Base-by-base conservation (phyloP, 2,888 invertebrate genomes). In the Macaria notata region DNA sequence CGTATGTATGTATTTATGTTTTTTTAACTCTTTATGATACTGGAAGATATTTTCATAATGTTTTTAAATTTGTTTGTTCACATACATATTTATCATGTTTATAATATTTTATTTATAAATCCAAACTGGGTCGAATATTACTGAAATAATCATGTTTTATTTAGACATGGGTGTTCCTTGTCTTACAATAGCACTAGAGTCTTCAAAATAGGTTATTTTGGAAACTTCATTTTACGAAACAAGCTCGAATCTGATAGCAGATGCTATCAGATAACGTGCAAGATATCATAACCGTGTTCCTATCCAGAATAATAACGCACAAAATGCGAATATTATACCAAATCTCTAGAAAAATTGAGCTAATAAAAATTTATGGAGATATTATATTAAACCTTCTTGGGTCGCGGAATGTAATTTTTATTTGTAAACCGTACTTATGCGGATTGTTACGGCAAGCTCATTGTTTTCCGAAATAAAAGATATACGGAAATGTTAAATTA, bases 291-390 rank as follows among this genome's bases (percentile, higher is more conserved):
- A 59, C 54, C 31, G 54, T 54, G 59, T 51, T 50, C 47, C 48
- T 31, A 50, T 54, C 49, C 46, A 36, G 44, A 59, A 54, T 50
- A 61, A 50, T 43, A 53, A 44, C 49, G 43, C 33, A 44, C 50
- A 42, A 54, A 56, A 61, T 61, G 50, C 38, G 56, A 46, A 48
- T 54, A 54, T 61, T 56, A 61, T 54, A 61, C 61, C 56, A 51
- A 56, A 56, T 50, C 54, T 56, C 43, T 33, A 41, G 46, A 51
- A 54, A 56, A 56, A 56, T 49, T 49, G 30, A 49, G 38, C 30
- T 36, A 50, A 56, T 61, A 61, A 61, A 61, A 61, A 46, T 50
- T 48, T 38, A 61, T 56, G 56, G 50, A 51, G 42, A 54, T 49
- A 49, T 61, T 42, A 61, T 61, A 61, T 61, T 54, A 61, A 51